Conservation (phyloP, 2,888 invertebrate species). For the Crepidodera aurea region DNA sequence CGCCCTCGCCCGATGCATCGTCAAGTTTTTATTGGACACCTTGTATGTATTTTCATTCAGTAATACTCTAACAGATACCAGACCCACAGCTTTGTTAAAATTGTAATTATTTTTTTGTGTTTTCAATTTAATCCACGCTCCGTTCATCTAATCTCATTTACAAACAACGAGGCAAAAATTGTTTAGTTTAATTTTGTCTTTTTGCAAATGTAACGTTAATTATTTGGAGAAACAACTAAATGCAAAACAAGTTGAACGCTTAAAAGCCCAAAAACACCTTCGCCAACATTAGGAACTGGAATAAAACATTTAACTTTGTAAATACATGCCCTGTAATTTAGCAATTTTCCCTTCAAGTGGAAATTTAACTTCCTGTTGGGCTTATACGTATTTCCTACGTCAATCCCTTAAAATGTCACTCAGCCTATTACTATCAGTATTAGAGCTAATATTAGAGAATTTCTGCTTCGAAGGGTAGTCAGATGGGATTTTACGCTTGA, state of each 20-base stretch:
- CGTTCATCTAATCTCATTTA: no score
- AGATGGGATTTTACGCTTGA: background rate
- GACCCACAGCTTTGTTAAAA: no score
- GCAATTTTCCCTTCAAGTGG: background rate
- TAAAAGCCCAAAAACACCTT: slow-evolving; percentile 1
- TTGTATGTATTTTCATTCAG: no score
- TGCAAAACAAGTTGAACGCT: background rate
- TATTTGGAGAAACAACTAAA: background rate
- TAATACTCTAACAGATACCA: no score
- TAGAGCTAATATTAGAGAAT: background rate
- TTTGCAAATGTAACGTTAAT: background rate
- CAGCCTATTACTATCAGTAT: background rate
- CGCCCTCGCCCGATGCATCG: no score
- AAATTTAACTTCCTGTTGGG: background rate
- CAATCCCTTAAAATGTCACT: background rate
- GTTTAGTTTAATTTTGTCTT: background rate
- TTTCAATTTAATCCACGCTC: no score
- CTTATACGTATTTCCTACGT: background rate
- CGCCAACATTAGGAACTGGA: background rate
- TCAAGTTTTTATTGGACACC: no score
- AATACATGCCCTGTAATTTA: slow-evolving; percentile 6
- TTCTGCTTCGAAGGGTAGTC: background rate
- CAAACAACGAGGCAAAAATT: background rate
- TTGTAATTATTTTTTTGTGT: no score
- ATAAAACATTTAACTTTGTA: background rate